Evolutionary conservation across 2,113 vertebrate genomes (phyloP).

Genomic region (Ibidorhyncha struthersii): DNA sequence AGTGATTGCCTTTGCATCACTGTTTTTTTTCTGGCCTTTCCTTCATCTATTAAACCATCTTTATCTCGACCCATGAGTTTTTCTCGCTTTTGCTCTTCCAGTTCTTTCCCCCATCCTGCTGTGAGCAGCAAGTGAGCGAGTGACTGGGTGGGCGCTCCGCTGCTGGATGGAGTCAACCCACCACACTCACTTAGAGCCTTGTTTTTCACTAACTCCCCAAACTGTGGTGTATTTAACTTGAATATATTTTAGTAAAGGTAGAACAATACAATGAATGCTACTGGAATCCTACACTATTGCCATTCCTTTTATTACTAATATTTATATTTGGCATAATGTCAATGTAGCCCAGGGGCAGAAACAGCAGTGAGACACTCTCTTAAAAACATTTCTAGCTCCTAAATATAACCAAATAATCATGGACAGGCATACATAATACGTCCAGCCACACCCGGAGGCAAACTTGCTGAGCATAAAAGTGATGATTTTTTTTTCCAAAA

Average conservation of each 20-base stretch:
- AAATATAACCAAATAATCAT: not conserved
- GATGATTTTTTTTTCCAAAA: not conserved
- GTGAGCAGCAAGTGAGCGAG: accelerated
- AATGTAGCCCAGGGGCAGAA: not conserved
- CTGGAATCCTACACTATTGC: not conserved
- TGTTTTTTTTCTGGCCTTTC: not conserved
- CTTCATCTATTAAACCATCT: not conserved
- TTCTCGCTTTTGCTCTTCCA: not conserved
- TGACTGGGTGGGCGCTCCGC: not conserved
- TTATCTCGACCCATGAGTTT: not conserved
- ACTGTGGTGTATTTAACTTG: not conserved
- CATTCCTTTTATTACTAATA: not conserved
- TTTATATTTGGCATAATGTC: not conserved
- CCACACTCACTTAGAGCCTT: not conserved
- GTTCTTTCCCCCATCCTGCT: not conserved
- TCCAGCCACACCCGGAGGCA: not conserved
- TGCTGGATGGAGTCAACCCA: not conserved
- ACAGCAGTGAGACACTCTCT: not conserved
- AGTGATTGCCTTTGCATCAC: not conserved
- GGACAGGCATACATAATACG: not conserved
- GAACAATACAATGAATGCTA: not conserved
- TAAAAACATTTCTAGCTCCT: not conserved
- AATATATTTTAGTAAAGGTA: not conserved
- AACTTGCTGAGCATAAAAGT: not conserved
- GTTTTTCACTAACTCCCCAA: not conserved